Evolutionary conservation across 2,113 vertebrate species (phyloP).

Genomic region (Colossoma macropomum): DNA sequence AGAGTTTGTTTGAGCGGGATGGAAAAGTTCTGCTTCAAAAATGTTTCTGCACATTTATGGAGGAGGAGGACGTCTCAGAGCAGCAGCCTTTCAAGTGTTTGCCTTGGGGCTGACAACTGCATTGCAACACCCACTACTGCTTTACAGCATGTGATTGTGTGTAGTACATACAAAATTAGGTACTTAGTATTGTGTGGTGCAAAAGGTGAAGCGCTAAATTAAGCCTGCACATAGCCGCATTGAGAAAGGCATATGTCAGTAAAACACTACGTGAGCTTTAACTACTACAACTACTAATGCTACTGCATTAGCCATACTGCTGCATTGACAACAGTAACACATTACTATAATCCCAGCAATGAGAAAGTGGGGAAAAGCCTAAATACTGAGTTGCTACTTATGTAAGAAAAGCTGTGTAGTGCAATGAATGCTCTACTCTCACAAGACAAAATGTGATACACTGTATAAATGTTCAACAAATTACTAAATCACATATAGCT

Average conservation of each 20-base stretch:
- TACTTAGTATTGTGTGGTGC: neutral
- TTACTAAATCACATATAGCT: too few species aligned
- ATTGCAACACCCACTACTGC: neutral
- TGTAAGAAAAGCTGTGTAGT: too few species aligned
- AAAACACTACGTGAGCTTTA: neutral
- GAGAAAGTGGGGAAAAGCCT: neutral
- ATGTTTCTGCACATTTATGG: conserved; percentile 63
- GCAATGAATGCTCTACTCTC: too few species aligned
- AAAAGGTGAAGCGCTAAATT: neutral
- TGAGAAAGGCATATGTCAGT: neutral
- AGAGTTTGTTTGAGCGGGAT: conserved; percentile 67
- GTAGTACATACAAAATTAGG: neutral
- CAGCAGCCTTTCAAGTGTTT: conserved; percentile 25
- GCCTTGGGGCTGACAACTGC: neutral
- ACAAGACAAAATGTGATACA: too few species aligned
- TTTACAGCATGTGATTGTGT: neutral
- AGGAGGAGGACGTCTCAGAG: conserved; percentile 58
- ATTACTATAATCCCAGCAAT: neutral
- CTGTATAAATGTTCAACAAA: too few species aligned
- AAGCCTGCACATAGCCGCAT: neutral
- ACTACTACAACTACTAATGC: neutral
- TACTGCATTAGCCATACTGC: neutral
- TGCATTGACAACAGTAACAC: neutral
- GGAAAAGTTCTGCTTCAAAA: conserved; percentile 47
- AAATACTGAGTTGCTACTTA: too few species aligned